Evolutionary conservation across 1,140 invertebrate genomes (phyloP).

Genomic region (Zaprionus kolodkinae): DNA sequence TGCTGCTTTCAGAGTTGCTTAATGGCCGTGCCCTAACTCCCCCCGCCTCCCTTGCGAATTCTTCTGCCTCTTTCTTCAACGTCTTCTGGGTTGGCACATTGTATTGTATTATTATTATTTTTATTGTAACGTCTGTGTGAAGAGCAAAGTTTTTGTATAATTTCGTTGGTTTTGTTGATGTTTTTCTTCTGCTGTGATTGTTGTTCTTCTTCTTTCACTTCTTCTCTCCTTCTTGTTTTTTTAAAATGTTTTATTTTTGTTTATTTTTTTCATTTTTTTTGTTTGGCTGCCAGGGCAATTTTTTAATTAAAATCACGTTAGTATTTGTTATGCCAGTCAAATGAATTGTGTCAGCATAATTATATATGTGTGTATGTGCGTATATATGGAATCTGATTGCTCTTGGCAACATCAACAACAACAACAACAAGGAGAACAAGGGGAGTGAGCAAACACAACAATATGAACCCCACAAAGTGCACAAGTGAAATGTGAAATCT

Average conservation of each 20-base stretch:
- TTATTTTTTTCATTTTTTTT: slow-evolving; percentile 36
- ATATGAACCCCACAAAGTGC: slow-evolving; percentile 24
- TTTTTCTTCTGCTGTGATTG: slow-evolving; percentile 31
- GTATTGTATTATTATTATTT: slow-evolving; percentile 20
- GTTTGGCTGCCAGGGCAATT: slow-evolving; percentile 17
- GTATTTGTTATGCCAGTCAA: slow-evolving; percentile 32
- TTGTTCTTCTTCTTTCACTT: slow-evolving; percentile 23
- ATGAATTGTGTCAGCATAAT: slow-evolving; percentile 31
- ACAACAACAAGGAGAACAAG: not conserved
- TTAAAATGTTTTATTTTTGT: slow-evolving; percentile 35
- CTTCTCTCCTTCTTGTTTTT: slow-evolving; percentile 34
- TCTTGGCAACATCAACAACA: not conserved
- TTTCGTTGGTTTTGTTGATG: slow-evolving; percentile 37
- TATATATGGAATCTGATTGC: slow-evolving; percentile 35
- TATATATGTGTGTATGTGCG: not conserved
- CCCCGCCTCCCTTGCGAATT: not conserved
- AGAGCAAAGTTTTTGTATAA: slow-evolving; percentile 52
- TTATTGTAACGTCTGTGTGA: slow-evolving; percentile 47
- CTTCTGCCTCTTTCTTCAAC: not conserved
- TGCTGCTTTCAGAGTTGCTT: slow-evolving; percentile 39
- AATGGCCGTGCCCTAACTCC: slow-evolving; percentile 17
- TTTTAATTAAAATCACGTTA: slow-evolving; percentile 43
- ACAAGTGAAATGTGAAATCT: slow-evolving; percentile 36
- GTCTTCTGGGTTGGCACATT: not conserved
- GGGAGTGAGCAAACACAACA: not conserved